A percentile compares a stretch with the other conserved stretches of the same genome.
Conservation (phyloP, 2,113 vertebrate species). For the Chiloscyllium plagiosum region DNA sequence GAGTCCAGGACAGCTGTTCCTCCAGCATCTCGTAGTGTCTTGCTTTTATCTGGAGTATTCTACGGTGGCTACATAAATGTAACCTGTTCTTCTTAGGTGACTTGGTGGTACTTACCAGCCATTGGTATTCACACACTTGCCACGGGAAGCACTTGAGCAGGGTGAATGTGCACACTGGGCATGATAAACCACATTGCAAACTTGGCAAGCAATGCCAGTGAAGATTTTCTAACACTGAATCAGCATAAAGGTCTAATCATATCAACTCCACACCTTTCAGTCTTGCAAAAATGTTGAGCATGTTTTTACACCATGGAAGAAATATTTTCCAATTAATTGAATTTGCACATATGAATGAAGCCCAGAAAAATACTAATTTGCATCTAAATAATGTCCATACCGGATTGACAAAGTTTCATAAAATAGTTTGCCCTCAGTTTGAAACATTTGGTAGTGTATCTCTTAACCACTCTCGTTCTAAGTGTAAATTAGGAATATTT, state of each 20-base stretch:
- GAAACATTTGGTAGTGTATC: background rate
- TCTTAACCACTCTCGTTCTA: background rate
- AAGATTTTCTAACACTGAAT: background rate
- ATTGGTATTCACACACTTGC: too few relatives aligned
- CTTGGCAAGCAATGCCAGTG: too few relatives aligned
- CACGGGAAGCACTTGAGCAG: background rate
- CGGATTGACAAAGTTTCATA: background rate
- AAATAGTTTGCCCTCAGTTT: background rate
- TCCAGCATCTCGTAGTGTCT: too few relatives aligned
- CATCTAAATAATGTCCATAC: background rate
- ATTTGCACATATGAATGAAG: background rate
- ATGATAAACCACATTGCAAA: background rate
- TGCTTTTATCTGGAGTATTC: too few relatives aligned
- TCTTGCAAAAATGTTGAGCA: background rate
- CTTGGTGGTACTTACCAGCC: background rate
- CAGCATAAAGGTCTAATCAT: background rate
- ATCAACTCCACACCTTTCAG: background rate
- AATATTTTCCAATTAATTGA: background rate
- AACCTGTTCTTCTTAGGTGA: background rate
- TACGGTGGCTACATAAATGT: too few relatives aligned
- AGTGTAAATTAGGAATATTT: background rate
- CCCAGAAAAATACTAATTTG: constrained; percentile 14
- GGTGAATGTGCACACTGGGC: background rate
- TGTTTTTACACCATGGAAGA: background rate
- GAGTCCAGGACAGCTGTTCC: too few relatives aligned